Evolutionary conservation across 2,797 vertebrate species (phyloP), one percentile per base, ranked within the genome.

Genomic region (Neoniphon sammara): DNA sequence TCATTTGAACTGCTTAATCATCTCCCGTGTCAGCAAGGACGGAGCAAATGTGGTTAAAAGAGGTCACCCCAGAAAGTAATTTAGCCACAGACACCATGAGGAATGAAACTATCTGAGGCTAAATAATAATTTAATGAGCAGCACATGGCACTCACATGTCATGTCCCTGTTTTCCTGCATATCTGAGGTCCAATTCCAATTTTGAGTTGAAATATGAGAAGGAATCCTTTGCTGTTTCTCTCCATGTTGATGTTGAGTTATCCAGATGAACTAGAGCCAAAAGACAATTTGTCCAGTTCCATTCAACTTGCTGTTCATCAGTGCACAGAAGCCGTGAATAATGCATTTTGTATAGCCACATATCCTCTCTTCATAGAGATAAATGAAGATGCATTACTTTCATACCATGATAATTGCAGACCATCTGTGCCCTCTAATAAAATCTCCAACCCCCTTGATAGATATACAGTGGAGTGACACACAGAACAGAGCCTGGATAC

Each of bases 381-480:
- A 91, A 87, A 91, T 90, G 85, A 82, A 91, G 84, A 93, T 83
- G 80, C 87, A 88, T 91, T 84, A 78, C 82, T 85, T 91, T 87
- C 89, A 89, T 90, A 88, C 82, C 88, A 85, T 82, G 76, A 90
- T 87, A 91, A 93, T 93, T 91, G 87, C 72, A 30, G 84, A 84
- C 89, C 90, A 92, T 92, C 91, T 93, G 92, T 87, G 89, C 87
- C 81, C 85, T 77, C 83, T 90, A 86, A 92, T 85, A 82, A 74
- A 87, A 92, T 90, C 78, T 81, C 54, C 54, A 81, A 67, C 82
- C 77, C 30, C 71, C 76, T 82, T 89, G 91, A 92, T 91, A 88
- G 86, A 92, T 93, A 70, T 72, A 87, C 76, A 74, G 84, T 75
- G 34, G 76, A 86, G 81, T 85, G 85, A 89, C 91, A 85, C 34